These are phyloP conservation scores for Odontothrips loti DNA, from an alignment of 2,888 invertebrate species.

Conservation along the genomic window DNA sequence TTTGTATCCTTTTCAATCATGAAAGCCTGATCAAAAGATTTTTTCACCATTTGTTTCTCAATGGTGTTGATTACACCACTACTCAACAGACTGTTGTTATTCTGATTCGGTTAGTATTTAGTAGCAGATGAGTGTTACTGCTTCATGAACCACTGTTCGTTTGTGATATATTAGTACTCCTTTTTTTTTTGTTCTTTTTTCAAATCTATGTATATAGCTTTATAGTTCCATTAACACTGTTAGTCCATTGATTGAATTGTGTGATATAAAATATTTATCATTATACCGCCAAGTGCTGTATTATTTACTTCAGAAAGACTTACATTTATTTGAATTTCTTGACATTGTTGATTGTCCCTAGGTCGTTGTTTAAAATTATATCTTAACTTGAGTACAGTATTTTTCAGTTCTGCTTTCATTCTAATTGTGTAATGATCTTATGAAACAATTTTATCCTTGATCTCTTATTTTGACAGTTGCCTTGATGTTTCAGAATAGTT, in stretches of 20 bases:
- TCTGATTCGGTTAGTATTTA: too few species aligned
- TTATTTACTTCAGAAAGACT: neutral
- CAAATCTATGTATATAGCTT: neutral
- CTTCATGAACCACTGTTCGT: neutral
- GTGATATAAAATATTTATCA: conserved; percentile 9
- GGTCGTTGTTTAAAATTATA: too few species aligned
- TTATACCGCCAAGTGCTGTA: neutral
- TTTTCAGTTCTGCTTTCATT: too few species aligned
- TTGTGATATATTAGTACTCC: neutral
- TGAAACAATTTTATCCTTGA: neutral
- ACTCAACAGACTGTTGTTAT: neutral
- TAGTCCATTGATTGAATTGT: conserved; percentile 24
- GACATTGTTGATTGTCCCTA: too few species aligned
- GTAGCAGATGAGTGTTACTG: neutral
- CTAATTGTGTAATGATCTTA: neutral
- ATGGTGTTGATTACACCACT: neutral
- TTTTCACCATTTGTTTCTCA: neutral
- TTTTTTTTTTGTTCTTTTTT: neutral
- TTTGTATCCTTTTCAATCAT: neutral
- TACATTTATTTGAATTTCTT: neutral
- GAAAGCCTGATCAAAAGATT: neutral
- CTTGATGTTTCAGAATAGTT: too few species aligned
- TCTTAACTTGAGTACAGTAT: too few species aligned
- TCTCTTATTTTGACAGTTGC: neutral
- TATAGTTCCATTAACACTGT: neutral